A percentile compares a stretch with the other conserved stretches of the same genome.
Conservation (phyloP, 2,888 invertebrate genomes). For the Epiperipatus broadwayi region DNA sequence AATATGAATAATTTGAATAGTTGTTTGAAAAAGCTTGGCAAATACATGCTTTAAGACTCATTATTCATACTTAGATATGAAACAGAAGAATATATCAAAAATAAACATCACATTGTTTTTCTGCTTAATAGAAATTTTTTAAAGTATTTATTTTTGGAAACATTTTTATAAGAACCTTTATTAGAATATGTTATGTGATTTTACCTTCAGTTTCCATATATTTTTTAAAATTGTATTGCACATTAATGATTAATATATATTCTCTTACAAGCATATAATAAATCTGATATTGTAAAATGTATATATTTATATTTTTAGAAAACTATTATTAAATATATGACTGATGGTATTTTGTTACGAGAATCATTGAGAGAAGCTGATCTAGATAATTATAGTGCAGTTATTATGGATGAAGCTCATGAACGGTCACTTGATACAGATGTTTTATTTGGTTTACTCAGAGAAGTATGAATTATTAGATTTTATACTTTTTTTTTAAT, state of each 20-base stretch:
- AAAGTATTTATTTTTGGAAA: no score
- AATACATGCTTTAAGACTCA: no score
- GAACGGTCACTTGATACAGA: constrained; percentile 94
- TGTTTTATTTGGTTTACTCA: constrained; percentile 80
- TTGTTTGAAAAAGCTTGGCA: no score
- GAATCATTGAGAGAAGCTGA: constrained; percentile 92
- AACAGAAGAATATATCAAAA: no score
- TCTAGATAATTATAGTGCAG: constrained; percentile 83
- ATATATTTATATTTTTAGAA: constrained; percentile 24
- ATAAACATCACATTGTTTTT: no score
- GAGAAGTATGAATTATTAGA: constrained; percentile 47
- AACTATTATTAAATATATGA: constrained; percentile 95
- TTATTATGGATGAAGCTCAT: constrained; percentile 99
- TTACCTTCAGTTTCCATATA: no score
- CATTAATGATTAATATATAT: background rate
- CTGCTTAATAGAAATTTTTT: no score
- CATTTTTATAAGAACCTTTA: no score
- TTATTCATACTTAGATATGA: no score
- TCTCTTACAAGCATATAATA: background rate
- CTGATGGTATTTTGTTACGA: constrained; percentile 88
- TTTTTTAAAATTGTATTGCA: background rate
- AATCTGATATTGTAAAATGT: background rate
- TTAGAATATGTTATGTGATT: no score
- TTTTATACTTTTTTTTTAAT: background rate
- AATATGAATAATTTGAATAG: no score